Percentiles rank a stretch among this genome's conserved stretches.
Conservation (phyloP, 1,140 invertebrate species). For the Aphaenogaster rudis region DNA sequence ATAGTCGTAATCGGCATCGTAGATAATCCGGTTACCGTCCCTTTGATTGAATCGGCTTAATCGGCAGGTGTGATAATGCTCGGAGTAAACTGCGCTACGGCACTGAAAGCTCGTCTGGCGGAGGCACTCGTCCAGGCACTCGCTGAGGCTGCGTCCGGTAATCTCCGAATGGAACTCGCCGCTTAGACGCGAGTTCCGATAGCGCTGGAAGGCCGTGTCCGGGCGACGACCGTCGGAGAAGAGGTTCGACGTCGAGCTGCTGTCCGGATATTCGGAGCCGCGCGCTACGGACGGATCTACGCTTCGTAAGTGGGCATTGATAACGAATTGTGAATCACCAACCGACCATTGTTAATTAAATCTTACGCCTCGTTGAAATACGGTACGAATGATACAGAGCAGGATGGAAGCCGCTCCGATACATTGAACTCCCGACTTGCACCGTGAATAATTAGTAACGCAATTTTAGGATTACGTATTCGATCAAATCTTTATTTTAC, state of each 20-base stretch:
- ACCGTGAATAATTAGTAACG: not conserved
- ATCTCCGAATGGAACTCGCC: constrained; percentile 96
- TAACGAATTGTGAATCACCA: constrained; percentile 66
- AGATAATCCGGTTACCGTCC: constrained; percentile 95
- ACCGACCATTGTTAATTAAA: constrained; percentile 50
- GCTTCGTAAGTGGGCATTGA: constrained; percentile 83
- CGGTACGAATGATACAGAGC: not conserved
- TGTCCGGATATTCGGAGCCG: constrained; percentile 94
- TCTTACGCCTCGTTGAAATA: constrained; percentile 7
- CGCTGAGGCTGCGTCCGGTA: constrained; percentile 93
- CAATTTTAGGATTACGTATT: not conserved
- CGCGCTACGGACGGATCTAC: constrained; percentile 88
- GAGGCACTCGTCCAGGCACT: constrained; percentile 96
- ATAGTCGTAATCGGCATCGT: constrained; percentile 96
- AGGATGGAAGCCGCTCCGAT: not conserved
- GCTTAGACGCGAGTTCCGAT: constrained; percentile 93
- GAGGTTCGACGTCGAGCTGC: constrained; percentile 92
- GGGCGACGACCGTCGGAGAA: constrained; percentile 93
- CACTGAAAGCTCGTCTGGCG: constrained; percentile 95
- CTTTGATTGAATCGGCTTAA: constrained; percentile 95
- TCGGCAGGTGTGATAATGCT: constrained; percentile 93
- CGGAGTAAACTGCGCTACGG: constrained; percentile 95
- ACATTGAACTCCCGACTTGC: not conserved
- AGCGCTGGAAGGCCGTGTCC: constrained; percentile 95
- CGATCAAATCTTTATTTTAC: not conserved